Evolutionary conservation across 2,888 invertebrate species (phyloP).

Genomic region (Hesperia comma): DNA sequence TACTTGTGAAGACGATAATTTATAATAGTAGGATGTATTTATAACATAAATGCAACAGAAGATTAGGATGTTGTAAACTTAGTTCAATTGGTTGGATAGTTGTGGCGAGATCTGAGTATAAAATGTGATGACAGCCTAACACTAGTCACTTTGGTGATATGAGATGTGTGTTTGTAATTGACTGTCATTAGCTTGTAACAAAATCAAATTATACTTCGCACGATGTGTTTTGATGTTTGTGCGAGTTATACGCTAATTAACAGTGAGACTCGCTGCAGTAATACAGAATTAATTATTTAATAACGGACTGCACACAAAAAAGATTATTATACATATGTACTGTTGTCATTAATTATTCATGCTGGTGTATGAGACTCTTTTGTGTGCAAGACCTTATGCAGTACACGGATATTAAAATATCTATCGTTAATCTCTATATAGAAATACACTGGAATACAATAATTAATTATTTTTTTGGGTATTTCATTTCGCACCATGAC

Average conservation of each 20-base stretch:
- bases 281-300: neutral
- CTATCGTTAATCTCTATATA: no score
- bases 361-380: neutral
- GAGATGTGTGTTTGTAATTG: constrained; percentile 33
- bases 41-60: constrained; percentile 8
- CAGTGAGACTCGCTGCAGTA: neutral
- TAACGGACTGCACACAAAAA: neutral
- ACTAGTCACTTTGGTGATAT: constrained; percentile 44
- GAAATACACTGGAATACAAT: no score
- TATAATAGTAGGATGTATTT: constrained; percentile 27
- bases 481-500: no score
- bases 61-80: constrained; percentile 12
- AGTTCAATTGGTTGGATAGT: constrained; percentile 21
- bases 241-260: neutral
- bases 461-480: no score
- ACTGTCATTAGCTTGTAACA: constrained; percentile 21
- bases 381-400: neutral
- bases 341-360: neutral
- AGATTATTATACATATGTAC: neutral
- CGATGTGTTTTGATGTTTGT: constrained; percentile 3
- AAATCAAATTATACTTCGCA: neutral
- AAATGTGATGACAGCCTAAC: constrained; percentile 40
- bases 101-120: constrained; percentile 37
- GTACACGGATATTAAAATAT: no score
- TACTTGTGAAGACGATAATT: constrained; percentile 11